Base-by-base conservation (phyloP, 2,888 invertebrate species). In the Crossocerus cetratus region DNA sequence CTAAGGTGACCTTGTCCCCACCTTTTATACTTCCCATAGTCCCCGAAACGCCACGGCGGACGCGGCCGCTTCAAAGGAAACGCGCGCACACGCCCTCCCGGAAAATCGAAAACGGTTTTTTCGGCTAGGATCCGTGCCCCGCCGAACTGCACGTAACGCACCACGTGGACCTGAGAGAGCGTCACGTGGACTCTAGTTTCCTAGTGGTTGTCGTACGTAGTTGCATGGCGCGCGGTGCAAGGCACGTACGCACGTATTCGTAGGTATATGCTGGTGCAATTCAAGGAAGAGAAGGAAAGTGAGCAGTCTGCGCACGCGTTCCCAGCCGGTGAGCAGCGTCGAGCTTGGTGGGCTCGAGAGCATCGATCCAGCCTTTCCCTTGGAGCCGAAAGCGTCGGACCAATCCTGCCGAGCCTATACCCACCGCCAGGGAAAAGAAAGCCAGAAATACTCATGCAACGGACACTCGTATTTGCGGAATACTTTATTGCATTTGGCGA, bases 1-100 rank as follows among this genome's bases (percentile, higher is more conserved):
- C 65, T 74, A 83, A 87, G 84, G 86, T 88, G 88, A 89, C 89
- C 89, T 89, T 89, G 84, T 80, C 84, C 84, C 86, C 83, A 81
- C 85, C 82, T 89, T 88, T 86, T 86, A 86, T 84, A 85, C 74
- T 32, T 21, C 42, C 59, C 58, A 5, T 18, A 14, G 57, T 11
- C n/a, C 1, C 23, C 64, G 66, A 2, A 54, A 67, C 23, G 55
- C 65, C 45, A 20, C 42, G 22, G 54, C 16, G 43, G 62, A 56
- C 44, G 66, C 4, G 20, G 5, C 8, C 32, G 32, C 32, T 32
- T 32, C 32, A n/a, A 20, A 8, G 60, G 53, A 65, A 67, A 67
- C 45, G 63, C 43, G n/a, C 42, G 42, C 43, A 23, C 44, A 58
- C 54, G 22, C 8, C 8, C 23, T 23, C 20, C 42, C 16, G 4